phyloP scores from a whole-genome alignment of 2,888 invertebrate species.

The Drosophila diplacantha region DNA sequence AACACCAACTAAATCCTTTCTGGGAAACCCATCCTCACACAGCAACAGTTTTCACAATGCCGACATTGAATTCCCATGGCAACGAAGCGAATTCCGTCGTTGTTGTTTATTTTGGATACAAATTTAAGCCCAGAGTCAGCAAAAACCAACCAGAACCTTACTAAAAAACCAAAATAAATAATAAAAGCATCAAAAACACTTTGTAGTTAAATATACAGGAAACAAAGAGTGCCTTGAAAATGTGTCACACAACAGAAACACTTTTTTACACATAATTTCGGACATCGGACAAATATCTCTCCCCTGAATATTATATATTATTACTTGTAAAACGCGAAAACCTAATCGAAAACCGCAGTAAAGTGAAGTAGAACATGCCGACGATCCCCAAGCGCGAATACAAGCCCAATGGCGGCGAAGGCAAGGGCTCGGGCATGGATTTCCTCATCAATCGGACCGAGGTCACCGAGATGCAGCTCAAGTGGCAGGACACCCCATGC shows the following conservation, averaged over 20 bases:
- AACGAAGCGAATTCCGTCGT: constrained; percentile 67
- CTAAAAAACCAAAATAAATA: constrained; percentile 7
- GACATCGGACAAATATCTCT: constrained; percentile 10
- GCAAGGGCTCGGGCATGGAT: constrained; percentile 38
- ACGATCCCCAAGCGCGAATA: constrained; percentile 68
- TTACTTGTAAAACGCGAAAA: constrained; percentile 20
- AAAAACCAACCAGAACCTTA: constrained; percentile 39
- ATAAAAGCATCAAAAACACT: background rate
- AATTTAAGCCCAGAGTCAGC: constrained; percentile 24
- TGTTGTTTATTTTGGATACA: constrained; percentile 69
- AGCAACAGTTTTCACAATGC: constrained; percentile 69
- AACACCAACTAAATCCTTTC: background rate
- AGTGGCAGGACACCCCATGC: constrained; percentile 68
- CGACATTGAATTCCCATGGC: constrained; percentile 60
- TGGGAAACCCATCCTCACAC: constrained; percentile 25
- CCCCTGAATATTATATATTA: constrained; percentile 23
- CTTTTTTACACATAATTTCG: constrained; percentile 51
- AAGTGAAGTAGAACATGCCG: constrained; percentile 59
- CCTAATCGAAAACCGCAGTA: constrained; percentile 15
- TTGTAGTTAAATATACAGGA: fast-evolving
- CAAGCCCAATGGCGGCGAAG: constrained; percentile 46
- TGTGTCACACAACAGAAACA: constrained; percentile 45
- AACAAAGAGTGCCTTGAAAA: constrained; percentile 23
- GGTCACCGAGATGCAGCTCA: constrained; percentile 74
- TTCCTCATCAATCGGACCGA: constrained; percentile 61